Evolutionary conservation across 2,888 invertebrate species (phyloP), one percentile per base, ranked within the genome.

Genomic region (Galerucella calmariensis): DNA sequence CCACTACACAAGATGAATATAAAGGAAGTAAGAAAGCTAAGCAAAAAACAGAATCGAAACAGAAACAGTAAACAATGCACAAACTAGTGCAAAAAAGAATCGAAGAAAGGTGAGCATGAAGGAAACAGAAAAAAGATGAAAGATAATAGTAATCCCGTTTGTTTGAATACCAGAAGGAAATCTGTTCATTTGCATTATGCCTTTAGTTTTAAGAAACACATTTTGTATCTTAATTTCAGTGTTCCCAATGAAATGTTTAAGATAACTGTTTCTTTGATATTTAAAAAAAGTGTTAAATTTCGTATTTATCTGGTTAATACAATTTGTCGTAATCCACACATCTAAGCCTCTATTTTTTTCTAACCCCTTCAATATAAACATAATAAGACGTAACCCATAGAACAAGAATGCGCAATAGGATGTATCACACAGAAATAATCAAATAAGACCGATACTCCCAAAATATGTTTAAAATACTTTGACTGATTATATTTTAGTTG

Each of bases 401-500:
- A 56, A 56, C 56, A n/a, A 56, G 56, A 56, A 56, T 56, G 4
- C 56, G 56, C 56, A 56, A 56, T 56, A 58, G 58, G 58, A 20
- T 8, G 58, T 24, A 24, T 58, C 20, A 16, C 58, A 58, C 58
- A 58, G 9, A 58, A 20, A 20, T 58, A 20, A 58, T 58, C 58
- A 58, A 20, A 58, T 51, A 51, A 5, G 58, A 27, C 27, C 27
- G 27, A 27, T 27, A 27, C 27, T 27, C 27, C 2, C 3, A 58
- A 58, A 58, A 58, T 24, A 58, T 4, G 27, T 10, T 58, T 58
- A 20, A 58, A 58, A 58, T 58, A 58, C 51, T 51, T 2, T 14
- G 14, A 14, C 20, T 58, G 24, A 58, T 58, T 58, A 58, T 58
- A 58, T 58, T 58, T 58, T 20, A 58, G 58, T 58, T 9, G 58